These are phyloP conservation scores for Dicranocentrus wangi DNA, from an alignment of 2,888 invertebrate genomes.

Conservation along the genomic window DNA sequence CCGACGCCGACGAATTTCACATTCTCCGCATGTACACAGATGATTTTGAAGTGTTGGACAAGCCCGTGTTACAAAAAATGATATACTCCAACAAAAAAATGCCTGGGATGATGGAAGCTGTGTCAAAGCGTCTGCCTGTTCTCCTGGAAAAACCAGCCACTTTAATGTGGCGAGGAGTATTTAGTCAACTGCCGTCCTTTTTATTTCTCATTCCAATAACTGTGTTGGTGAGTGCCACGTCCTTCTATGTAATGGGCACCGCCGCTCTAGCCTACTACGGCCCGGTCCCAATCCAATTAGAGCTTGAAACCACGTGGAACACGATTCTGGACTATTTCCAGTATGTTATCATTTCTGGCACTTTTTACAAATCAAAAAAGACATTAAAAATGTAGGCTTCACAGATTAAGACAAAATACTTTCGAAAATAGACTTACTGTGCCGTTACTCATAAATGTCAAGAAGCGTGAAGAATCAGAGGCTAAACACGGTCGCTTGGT, in stretches of 20 bases:
- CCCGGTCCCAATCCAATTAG: constrained; percentile 7
- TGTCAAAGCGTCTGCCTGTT: constrained; percentile 39
- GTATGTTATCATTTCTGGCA: constrained; percentile 1
- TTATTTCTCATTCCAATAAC: constrained; percentile 38
- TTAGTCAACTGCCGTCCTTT: constrained; percentile 21
- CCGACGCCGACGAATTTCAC: constrained; percentile 7
- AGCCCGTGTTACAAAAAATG: background rate
- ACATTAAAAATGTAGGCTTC: background rate
- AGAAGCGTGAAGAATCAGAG: constrained; percentile 27
- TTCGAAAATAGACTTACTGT: constrained; percentile 25
- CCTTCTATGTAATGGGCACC: constrained; percentile 18
- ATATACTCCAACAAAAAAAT: constrained; percentile 42
- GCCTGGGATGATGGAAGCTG: constrained; percentile 40
- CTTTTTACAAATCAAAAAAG: background rate
- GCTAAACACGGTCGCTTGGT: constrained; percentile 16
- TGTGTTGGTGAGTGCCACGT: background rate
- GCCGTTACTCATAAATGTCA: constrained; percentile 38
- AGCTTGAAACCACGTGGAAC: constrained; percentile 31
- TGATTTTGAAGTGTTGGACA: constrained; percentile 31
- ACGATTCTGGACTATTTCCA: constrained; percentile 38
- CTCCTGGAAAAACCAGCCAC: constrained; percentile 36
- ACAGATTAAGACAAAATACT: background rate
- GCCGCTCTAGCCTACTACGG: constrained; percentile 20
- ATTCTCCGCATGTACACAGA: constrained; percentile 41
- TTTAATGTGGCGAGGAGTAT: constrained; percentile 26